A percentile compares a stretch with the other conserved stretches of the same genome.
Conservation (phyloP, 2,888 invertebrate genomes). For the Lasioglossum lativentre region DNA sequence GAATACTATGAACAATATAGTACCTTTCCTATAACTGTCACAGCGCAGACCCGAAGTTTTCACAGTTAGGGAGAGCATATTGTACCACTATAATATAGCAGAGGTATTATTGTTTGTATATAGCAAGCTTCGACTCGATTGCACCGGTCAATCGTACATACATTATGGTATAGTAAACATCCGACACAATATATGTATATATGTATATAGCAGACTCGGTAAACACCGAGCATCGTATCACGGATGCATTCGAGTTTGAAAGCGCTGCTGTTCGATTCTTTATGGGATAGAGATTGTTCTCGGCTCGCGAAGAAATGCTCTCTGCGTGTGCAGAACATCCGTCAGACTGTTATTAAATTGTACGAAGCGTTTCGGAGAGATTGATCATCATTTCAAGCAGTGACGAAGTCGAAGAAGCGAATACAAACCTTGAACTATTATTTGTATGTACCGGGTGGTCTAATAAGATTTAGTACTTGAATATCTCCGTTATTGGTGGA, state of each 20-base stretch:
- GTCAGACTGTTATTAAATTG: background rate
- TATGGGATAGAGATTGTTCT: background rate
- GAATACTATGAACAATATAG: no score
- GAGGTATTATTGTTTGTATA: background rate
- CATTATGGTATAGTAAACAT: background rate
- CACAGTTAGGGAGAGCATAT: no score
- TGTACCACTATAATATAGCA: background rate
- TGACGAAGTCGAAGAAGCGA: no score
- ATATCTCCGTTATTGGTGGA: no score
- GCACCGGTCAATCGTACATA: background rate
- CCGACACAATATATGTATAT: background rate
- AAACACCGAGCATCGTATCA: background rate
- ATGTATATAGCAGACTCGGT: background rate
- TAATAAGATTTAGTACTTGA: no score
- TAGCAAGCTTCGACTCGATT: background rate
- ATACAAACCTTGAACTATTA: no score
- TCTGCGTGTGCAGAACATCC: background rate
- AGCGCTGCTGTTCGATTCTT: background rate
- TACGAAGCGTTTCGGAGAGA: background rate
- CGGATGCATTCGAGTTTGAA: background rate
- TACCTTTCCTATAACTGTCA: no score
- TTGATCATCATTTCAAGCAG: background rate
- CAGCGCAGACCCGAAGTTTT: no score
- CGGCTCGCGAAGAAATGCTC: background rate
- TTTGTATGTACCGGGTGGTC: no score